These are phyloP conservation scores for Ganaspis sp. DNA, from an alignment of 1,140 invertebrate species.

Conservation along the genomic window DNA sequence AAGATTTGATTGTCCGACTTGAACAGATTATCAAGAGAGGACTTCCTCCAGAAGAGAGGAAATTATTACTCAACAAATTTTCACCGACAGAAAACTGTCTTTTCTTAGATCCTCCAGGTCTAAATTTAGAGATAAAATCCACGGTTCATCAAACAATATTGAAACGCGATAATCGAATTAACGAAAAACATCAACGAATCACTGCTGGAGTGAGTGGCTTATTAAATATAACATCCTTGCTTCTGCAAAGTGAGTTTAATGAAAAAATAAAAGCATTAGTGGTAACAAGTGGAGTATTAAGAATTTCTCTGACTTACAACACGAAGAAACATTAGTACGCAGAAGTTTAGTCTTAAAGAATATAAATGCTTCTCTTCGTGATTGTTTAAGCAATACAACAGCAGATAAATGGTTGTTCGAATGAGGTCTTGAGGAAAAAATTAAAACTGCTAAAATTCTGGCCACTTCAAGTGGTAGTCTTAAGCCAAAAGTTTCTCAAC, in stretches of 20 bases:
- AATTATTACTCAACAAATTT: constrained; percentile 34
- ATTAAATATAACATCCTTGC: neutral
- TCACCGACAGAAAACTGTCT: constrained; percentile 34
- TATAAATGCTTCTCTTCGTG: neutral
- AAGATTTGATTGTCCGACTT: neutral
- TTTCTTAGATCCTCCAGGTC: constrained; percentile 31
- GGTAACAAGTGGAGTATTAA: neutral
- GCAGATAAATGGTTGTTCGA: neutral
- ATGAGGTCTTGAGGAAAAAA: neutral
- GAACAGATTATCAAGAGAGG: constrained; percentile 37
- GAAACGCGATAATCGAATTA: constrained; percentile 28
- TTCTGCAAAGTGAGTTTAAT: neutral
- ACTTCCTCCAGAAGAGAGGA: constrained; percentile 15
- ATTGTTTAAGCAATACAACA: neutral
- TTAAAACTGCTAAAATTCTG: too few species aligned
- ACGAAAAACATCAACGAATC: constrained; percentile 32
- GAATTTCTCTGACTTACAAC: neutral
- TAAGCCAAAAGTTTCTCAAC: neutral
- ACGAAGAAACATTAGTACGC: neutral
- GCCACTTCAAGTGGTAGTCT: too few species aligned
- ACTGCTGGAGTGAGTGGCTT: neutral
- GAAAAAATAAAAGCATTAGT: constrained; percentile 23
- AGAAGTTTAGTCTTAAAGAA: neutral
- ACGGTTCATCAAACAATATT: neutral
- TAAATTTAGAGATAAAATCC: constrained; percentile 35